Conservation (phyloP, 2,113 vertebrate genomes). For the Saccopteryx bilineata region DNA sequence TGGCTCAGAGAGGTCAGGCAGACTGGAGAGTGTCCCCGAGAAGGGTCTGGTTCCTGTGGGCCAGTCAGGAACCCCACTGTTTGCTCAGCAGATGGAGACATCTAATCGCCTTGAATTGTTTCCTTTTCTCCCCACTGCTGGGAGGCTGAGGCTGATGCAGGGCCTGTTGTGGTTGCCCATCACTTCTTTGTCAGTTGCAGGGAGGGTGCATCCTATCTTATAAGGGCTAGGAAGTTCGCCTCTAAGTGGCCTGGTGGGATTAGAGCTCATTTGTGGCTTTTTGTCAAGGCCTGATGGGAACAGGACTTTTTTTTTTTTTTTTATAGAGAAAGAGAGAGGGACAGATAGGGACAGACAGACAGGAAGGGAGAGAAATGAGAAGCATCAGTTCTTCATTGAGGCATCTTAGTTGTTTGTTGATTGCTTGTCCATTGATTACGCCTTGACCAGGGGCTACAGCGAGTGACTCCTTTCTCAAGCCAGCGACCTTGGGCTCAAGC, state of each 20-base stretch:
- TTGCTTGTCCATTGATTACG: no score
- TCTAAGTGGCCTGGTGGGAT: neutral
- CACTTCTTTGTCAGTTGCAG: neutral
- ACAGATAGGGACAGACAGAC: no score
- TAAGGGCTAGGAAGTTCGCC: neutral
- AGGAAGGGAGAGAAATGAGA: no score
- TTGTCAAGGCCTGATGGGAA: neutral
- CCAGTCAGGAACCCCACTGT: neutral
- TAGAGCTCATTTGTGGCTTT: conserved; percentile 5
- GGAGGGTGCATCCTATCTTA: neutral
- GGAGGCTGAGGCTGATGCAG: neutral
- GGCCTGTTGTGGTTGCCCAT: neutral
- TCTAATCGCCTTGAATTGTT: conserved; percentile 80
- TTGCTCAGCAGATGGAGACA: conserved; percentile 75
- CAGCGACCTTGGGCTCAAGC: no score
- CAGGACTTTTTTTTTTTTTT: neutral
- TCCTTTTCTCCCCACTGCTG: conserved; percentile 72
- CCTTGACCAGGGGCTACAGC: no score
- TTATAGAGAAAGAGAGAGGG: no score
- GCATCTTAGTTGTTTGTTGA: no score
- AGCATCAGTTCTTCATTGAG: no score
- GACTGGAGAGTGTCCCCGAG: conserved; percentile 82
- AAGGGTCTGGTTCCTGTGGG: conserved; percentile 79
- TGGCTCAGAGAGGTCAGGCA: conserved; percentile 83
- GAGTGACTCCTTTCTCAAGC: no score